These are phyloP conservation scores for Neodontobutis hainanensis DNA, from an alignment of 2,113 vertebrate genomes.

Conservation along the genomic window DNA sequence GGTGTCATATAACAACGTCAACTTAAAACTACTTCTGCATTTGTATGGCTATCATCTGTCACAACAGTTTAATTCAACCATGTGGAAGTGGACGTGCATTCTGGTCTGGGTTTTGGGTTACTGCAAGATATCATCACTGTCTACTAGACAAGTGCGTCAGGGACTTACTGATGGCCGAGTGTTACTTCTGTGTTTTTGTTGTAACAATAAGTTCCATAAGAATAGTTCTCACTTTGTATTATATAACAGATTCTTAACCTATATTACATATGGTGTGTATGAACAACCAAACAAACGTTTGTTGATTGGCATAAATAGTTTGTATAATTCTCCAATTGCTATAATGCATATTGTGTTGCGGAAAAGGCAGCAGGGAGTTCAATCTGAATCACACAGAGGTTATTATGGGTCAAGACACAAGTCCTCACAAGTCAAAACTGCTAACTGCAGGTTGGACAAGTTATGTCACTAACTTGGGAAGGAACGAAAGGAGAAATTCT, in stretches of 20 bases:
- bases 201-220: neutral
- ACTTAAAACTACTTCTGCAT: slow-evolving; percentile 14
- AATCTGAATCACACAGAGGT: slow-evolving; percentile 25
- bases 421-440: slow-evolving; percentile 36
- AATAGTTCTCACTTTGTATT: neutral
- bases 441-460: slow-evolving; percentile 8
- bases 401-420: slow-evolving; percentile 46
- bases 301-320: neutral
- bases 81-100: neutral
- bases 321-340: neutral
- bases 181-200: slow-evolving; percentile 2
- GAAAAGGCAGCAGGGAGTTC: slow-evolving; percentile 21
- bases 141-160: slow-evolving; percentile 28
- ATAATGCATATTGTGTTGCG: neutral
- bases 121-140: slow-evolving; percentile 30
- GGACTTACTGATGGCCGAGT: slow-evolving; percentile 18
- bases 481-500: slow-evolving; percentile 9
- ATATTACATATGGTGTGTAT: neutral
- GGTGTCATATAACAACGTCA: neutral
- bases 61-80: slow-evolving; percentile 7
- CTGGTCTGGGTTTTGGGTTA: neutral
- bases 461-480: slow-evolving; percentile 27
- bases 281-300: neutral
- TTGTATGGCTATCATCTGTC: slow-evolving; percentile 22
- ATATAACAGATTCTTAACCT: neutral